A percentile compares a stretch with the other conserved stretches of the same genome.
Evolutionary conservation across 2,797 vertebrate species (phyloP).

Genomic region (Rhinatrema bivittatum): DNA sequence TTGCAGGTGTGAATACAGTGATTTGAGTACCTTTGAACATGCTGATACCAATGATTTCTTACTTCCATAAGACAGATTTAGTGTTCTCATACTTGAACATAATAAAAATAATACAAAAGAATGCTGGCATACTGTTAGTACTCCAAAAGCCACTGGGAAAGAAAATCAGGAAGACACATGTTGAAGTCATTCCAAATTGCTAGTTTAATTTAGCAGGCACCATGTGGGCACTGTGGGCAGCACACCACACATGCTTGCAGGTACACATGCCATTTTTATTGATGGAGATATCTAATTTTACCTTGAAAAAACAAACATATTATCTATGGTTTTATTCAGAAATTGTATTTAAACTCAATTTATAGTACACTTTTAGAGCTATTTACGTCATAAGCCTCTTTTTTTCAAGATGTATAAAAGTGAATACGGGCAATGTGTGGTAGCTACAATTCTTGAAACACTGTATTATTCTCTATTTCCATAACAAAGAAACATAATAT

Average conservation of each 20-base stretch:
- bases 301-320: conserved; percentile 42
- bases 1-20: too few species aligned
- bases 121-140: conserved; percentile 13
- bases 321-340: conserved; percentile 41
- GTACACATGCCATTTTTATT: conserved; percentile 22
- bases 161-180: conserved; percentile 15
- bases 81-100: too few species aligned
- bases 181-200: conserved; percentile 41
- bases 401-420: conserved; percentile 13
- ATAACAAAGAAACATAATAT: too few species aligned
- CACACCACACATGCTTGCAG: conserved; percentile 9
- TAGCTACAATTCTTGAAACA: too few species aligned
- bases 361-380: conserved; percentile 25
- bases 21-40: too few species aligned
- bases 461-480: too few species aligned
- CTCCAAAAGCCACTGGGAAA: conserved; percentile 13
- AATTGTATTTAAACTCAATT: conserved; percentile 36
- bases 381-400: conserved; percentile 33
- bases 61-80: too few species aligned
- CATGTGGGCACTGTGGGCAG: conserved; percentile 18
- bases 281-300: conserved; percentile 39
- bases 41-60: too few species aligned
- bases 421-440: conserved; percentile 19
- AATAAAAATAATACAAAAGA: too few species aligned
- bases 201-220: conserved; percentile 33